Conservation (phyloP, 1,140 invertebrate genomes). For the Drosophila subpulchrella region DNA sequence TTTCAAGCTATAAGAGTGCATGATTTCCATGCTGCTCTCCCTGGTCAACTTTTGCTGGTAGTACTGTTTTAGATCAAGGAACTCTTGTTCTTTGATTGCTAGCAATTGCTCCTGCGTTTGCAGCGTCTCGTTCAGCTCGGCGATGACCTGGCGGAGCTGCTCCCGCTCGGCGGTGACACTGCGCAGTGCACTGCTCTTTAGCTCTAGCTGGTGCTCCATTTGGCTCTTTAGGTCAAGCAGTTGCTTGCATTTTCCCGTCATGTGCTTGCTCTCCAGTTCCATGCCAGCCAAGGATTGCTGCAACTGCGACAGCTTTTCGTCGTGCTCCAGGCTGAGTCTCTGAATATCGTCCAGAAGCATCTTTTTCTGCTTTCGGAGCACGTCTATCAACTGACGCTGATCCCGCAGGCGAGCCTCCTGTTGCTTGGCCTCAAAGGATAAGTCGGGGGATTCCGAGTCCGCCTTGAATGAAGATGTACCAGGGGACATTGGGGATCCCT, state of each 20-base stretch:
- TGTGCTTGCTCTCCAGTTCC: conserved; percentile 74
- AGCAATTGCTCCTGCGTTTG: conserved; percentile 61
- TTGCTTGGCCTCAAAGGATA: conserved; percentile 63
- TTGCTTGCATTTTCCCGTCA: conserved; percentile 68
- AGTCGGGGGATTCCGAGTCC: background rate
- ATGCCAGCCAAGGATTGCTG: conserved; percentile 59
- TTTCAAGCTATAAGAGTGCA: conserved; percentile 67
- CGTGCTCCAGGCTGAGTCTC: conserved; percentile 61
- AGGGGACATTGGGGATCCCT: background rate
- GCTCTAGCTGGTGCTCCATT: conserved; percentile 58
- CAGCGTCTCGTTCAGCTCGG: conserved; percentile 62
- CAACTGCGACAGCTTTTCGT: conserved; percentile 62
- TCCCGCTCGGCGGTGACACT: conserved; percentile 56
- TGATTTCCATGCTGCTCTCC: conserved; percentile 61
- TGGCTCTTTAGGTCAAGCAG: conserved; percentile 57
- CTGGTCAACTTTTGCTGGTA: conserved; percentile 63
- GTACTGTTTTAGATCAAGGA: conserved; percentile 66
- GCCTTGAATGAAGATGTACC: background rate
- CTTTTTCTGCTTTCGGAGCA: conserved; percentile 76
- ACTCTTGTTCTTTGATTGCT: conserved; percentile 65
- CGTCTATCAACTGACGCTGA: conserved; percentile 67
- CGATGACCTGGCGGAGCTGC: conserved; percentile 60
- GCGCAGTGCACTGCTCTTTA: conserved; percentile 38
- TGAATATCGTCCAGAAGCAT: conserved; percentile 65
- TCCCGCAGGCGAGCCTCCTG: conserved; percentile 63